phyloP scores from a whole-genome alignment of 2,797 vertebrate species.

The Hyperoplus immaculatus region DNA sequence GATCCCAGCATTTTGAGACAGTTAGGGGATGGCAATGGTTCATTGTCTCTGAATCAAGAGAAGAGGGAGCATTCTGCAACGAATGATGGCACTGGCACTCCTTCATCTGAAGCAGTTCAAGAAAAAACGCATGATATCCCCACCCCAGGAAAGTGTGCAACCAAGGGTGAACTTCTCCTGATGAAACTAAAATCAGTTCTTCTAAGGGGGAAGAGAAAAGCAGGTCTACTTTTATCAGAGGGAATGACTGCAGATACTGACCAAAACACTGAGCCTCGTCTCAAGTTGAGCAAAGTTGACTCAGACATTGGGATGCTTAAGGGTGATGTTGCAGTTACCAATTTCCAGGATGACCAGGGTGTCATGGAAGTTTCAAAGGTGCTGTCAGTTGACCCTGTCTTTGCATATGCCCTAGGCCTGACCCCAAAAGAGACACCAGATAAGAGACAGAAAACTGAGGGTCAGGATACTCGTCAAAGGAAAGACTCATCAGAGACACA shows the following conservation, averaged over 20 bases:
- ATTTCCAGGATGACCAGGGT: conserved; percentile 8
- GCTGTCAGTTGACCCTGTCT: conserved; percentile 68
- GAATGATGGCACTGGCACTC: conserved; percentile 11
- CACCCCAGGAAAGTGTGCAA: conserved; percentile 33
- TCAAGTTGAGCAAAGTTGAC: conserved; percentile 71
- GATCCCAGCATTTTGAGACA: conserved; percentile 17
- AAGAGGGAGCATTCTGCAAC: conserved; percentile 21
- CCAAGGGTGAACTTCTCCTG: conserved; percentile 66
- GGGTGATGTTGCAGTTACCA: conserved; percentile 15
- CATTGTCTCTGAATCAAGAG: conserved; percentile 22
- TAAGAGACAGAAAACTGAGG: conserved; percentile 22
- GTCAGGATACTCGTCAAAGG: conserved; percentile 32
- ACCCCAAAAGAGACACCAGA: conserved; percentile 59
- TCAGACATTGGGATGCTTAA: conserved; percentile 16
- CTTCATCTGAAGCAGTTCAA: conserved; percentile 27
- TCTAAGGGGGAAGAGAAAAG: conserved; percentile 70
- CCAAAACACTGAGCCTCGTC: conserved; percentile 47
- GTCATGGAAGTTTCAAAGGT: conserved; percentile 40
- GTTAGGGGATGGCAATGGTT: neutral
- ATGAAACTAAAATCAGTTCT: conserved; percentile 80
- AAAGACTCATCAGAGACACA: conserved; percentile 26
- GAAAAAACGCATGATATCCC: conserved; percentile 20
- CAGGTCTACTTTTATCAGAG: conserved; percentile 13
- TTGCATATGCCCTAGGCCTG: conserved; percentile 74
- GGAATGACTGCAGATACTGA: conserved; percentile 9